Evolutionary conservation across 1,140 invertebrate species (phyloP).

Genomic region (Notospermus geniculatus): DNA sequence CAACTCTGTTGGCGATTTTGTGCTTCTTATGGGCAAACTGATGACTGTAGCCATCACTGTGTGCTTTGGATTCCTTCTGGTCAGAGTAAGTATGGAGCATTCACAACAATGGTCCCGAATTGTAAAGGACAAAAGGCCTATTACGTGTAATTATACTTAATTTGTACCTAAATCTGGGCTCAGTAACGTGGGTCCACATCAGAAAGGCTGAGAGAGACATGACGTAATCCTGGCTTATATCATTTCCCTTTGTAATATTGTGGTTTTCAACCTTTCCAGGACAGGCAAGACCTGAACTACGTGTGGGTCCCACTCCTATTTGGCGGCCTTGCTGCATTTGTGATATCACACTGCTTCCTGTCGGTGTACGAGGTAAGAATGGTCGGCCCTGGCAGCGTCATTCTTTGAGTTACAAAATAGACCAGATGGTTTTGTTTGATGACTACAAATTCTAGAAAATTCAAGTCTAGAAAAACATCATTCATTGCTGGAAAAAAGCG

Average conservation of each 20-base stretch:
- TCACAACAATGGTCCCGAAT: no score
- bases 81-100: conserved; percentile 61
- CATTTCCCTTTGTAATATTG: not conserved
- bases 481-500: not conserved
- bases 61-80: conserved; percentile 56
- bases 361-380: conserved; percentile 84
- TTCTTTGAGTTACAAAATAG: no score
- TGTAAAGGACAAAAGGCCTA: no score
- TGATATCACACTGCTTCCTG: conserved; percentile 86
- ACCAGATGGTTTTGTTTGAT: no score
- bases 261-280: conserved; percentile 24
- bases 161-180: no score
- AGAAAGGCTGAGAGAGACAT: no score
- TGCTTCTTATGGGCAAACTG: conserved; percentile 86
- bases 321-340: conserved; percentile 81
- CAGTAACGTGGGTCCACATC: no score
- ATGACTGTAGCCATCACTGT: conserved; percentile 67
- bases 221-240: no score
- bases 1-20: conserved; percentile 90
- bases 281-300: conserved; percentile 26
- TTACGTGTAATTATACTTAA: no score
- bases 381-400: no score
- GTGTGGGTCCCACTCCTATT: conserved; percentile 71
- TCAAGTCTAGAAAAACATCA: no score
- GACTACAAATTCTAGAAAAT: no score